Percentiles rank a stretch among this genome's conserved stretches.
phyloP scores from a whole-genome alignment of 2,113 vertebrate genomes.

The Perccottus glenii region DNA sequence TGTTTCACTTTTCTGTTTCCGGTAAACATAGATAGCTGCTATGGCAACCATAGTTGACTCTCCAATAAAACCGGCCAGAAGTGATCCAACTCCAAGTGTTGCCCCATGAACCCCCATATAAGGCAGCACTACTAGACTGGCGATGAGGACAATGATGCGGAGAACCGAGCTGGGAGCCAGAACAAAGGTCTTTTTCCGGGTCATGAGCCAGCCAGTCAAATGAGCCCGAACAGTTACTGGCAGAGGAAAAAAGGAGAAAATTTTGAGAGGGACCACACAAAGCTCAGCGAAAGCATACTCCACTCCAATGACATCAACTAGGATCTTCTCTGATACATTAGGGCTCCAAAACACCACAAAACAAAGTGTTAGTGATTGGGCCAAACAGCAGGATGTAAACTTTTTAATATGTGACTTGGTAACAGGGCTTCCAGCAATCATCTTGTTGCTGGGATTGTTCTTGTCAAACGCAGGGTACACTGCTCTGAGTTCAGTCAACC shows the following conservation, averaged over 20 bases:
- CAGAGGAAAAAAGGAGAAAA: slow-evolving; percentile 98
- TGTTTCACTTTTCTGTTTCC: slow-evolving; percentile 89
- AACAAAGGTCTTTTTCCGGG: slow-evolving; percentile 97
- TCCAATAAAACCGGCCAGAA: slow-evolving; percentile 92
- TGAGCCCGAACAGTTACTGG: slow-evolving; percentile 96
- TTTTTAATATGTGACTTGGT: slow-evolving; percentile 91
- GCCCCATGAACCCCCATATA: slow-evolving; percentile 98
- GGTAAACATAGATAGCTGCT: slow-evolving; percentile 91
- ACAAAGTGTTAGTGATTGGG: slow-evolving; percentile 91
- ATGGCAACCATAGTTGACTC: slow-evolving; percentile 97
- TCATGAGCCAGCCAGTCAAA: slow-evolving; percentile 98
- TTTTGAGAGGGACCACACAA: slow-evolving; percentile 89
- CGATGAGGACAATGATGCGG: slow-evolving; percentile 94
- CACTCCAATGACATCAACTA: slow-evolving; percentile 94
- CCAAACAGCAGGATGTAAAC: slow-evolving; percentile 94
- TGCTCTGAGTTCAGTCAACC: slow-evolving; percentile 95
- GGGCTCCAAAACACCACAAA: slow-evolving; percentile 98
- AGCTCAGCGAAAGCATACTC: slow-evolving; percentile 90
- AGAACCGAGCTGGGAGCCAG: slow-evolving; percentile 96
- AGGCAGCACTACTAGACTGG: slow-evolving; percentile 94
- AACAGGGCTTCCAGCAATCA: slow-evolving; percentile 79
- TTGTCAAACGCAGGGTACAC: slow-evolving; percentile 98
- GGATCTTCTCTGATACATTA: slow-evolving; percentile 91
- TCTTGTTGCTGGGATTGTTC: slow-evolving; percentile 95
- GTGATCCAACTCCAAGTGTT: slow-evolving; percentile 93